Evolutionary conservation across 2,113 vertebrate species (phyloP).

Genomic region (Myrmecophaga tridactyla): DNA sequence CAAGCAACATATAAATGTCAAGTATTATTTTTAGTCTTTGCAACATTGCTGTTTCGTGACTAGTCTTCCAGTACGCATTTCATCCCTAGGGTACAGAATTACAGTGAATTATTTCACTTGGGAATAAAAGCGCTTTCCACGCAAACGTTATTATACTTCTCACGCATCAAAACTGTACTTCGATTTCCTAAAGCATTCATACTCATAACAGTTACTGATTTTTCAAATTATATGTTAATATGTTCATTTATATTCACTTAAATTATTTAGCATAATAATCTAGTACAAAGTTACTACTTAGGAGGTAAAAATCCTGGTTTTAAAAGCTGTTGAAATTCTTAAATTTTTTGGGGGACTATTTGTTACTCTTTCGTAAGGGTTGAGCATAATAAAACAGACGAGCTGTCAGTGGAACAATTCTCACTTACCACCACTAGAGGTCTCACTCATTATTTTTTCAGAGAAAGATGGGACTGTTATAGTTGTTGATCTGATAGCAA

Average conservation of each 20-base stretch:
- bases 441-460: not conserved
- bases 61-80: not conserved
- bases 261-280: not conserved
- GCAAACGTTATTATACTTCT: not conserved
- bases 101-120: slow-evolving; percentile 45
- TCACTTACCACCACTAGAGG: slow-evolving; percentile 56
- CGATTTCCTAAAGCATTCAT: not conserved
- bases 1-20: slow-evolving; percentile 51
- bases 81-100: not conserved
- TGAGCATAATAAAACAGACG: not conserved
- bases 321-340: not conserved
- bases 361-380: not conserved
- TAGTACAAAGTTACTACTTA: not conserved
- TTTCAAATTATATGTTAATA: not conserved
- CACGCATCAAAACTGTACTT: not conserved
- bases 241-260: not conserved
- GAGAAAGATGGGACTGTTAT: not conserved
- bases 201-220: not conserved
- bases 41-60: slow-evolving; percentile 22
- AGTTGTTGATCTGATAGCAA: not conserved
- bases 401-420: not conserved
- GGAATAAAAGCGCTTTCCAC: slow-evolving; percentile 35
- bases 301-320: not conserved
- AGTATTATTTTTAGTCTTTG: slow-evolving; percentile 68
- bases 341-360: not conserved